Conservation (phyloP, 2,113 vertebrate genomes). For the Lates calcarifer region DNA sequence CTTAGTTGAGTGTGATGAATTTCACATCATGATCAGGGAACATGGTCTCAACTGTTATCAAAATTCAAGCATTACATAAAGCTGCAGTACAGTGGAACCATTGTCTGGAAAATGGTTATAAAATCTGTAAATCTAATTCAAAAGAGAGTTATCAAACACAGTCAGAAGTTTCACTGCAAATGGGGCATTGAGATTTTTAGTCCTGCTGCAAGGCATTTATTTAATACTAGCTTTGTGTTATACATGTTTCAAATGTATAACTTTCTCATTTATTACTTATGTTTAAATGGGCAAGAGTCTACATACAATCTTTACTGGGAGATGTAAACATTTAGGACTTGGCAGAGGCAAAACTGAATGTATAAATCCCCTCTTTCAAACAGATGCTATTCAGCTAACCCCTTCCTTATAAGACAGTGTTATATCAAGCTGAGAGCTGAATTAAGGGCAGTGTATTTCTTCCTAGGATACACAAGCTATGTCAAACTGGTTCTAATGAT, state of each 20-base stretch:
- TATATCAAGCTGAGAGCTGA: neutral
- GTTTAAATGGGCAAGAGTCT: neutral
- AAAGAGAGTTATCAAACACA: slow-evolving; percentile 42
- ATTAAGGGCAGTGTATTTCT: slow-evolving; percentile 2
- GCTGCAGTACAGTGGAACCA: slow-evolving; percentile 43
- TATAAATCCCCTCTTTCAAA: neutral
- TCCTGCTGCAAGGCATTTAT: neutral
- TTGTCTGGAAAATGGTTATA: slow-evolving; percentile 49
- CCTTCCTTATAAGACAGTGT: neutral
- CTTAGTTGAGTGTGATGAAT: slow-evolving; percentile 10
- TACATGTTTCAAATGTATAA: neutral
- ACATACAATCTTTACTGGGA: neutral
- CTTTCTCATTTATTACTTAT: neutral
- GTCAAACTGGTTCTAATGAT: too few species aligned
- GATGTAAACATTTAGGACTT: neutral
- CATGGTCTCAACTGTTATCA: slow-evolving; percentile 38
- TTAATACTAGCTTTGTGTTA: neutral
- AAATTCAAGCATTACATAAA: slow-evolving; percentile 60
- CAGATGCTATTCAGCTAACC: neutral
- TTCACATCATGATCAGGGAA: slow-evolving; percentile 13
- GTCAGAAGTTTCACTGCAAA: neutral
- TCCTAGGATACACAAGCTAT: too few species aligned
- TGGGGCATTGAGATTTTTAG: neutral
- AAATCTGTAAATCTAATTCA: slow-evolving; percentile 66
- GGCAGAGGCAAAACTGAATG: neutral